Evolutionary conservation across 2,797 vertebrate genomes (phyloP), one percentile per base, ranked within the genome.

Genomic region (Girardinus metallicus): DNA sequence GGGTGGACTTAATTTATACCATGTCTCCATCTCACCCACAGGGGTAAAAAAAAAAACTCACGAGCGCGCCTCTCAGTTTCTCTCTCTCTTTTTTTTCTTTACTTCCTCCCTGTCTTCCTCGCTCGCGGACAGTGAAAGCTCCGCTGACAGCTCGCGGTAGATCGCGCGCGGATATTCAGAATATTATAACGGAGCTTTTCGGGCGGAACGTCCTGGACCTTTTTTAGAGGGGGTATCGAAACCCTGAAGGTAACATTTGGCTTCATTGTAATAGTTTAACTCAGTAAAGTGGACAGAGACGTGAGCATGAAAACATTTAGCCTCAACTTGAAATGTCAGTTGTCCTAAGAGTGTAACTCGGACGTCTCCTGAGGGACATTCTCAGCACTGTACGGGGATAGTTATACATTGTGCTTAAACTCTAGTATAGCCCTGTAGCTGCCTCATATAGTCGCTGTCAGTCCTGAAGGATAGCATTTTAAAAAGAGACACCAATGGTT

Each of bases 61-160:
- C 75, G 13, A 11, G 44, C 26, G 5, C 46, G 5, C 76, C 75
- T 11, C 9, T 62, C 12, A 15, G 5, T 47, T 15, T 47, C 47
- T 49, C 47, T 49, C 16, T 47, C 0, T 36, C 0, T 57, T 29
- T 62, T 5, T 34, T 31, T 62, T 77, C 43, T 75, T 82, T 73
- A 76, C 75, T 75, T 82, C 66, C 80, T 73, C 81, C 26, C 75
- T 76, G 73, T 51, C 62, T 74, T 73, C 8, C 53, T 41, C 36
- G 26, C 72, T 76, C 82, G 77, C 81, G 81, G 23, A 78, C 21
- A 68, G 46, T 55, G 34, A 51, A 47, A 75, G 66, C 21, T 47
- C 46, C 78, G 26, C 78, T 79, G 82, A 82, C 86, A 84, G 81
- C 74, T 89, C 90, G 11, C 80, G 74, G 41, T 44, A 3, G 5